Conservation (phyloP, 2,888 invertebrate genomes). For the Dorcus parallelipipedus region DNA sequence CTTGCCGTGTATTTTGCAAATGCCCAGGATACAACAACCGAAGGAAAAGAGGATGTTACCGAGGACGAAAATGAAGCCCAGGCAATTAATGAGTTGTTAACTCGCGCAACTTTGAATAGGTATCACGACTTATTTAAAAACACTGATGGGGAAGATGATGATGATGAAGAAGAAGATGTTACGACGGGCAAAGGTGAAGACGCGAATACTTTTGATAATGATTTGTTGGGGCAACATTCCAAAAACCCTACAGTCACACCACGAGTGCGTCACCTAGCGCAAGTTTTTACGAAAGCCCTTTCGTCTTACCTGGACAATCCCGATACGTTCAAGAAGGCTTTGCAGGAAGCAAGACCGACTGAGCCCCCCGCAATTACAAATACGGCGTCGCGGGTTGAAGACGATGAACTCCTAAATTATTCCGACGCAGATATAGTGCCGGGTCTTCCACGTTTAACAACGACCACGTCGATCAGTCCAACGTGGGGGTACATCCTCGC, state of each 20-base stretch:
- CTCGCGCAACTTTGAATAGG: conserved; percentile 20
- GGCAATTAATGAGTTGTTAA: conserved; percentile 21
- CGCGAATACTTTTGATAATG: conserved; percentile 40
- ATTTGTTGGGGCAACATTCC: conserved; percentile 61
- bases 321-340: conserved; percentile 71
- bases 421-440: conserved; percentile 61
- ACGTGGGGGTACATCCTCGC: conserved; percentile 45
- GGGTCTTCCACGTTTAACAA: conserved; percentile 40
- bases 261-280: conserved; percentile 75
- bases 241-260: conserved; percentile 58
- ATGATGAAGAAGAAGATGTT: conserved; percentile 16
- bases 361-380: conserved; percentile 60
- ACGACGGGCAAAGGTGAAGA: conserved; percentile 18
- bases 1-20: conserved; percentile 78
- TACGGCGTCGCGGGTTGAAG: conserved; percentile 50
- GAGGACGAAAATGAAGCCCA: conserved; percentile 13
- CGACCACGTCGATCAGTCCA: conserved; percentile 47
- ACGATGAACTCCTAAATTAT: conserved; percentile 74
- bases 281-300: conserved; percentile 79
- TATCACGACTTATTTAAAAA: conserved; percentile 27
- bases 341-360: conserved; percentile 76
- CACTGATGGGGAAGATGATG: conserved; percentile 30
- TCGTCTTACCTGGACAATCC: conserved; percentile 81
- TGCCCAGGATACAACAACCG: conserved; percentile 56
- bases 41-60: conserved; percentile 17